Base-by-base conservation (phyloP, 2,113 vertebrate species). In the Labrus mixtus region DNA sequence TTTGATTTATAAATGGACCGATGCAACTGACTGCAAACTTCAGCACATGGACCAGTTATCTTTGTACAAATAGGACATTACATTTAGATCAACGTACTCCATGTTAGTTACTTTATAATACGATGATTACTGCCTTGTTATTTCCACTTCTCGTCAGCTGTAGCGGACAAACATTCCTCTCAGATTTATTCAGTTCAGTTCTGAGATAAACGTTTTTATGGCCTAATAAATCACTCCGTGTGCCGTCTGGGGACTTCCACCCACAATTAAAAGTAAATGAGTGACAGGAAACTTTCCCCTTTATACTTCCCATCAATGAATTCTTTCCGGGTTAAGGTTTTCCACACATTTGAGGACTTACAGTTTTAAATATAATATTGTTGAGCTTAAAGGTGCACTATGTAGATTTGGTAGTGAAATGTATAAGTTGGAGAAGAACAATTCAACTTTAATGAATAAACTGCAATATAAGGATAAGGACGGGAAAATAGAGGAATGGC, bases 131-230 rank as follows among this genome's bases (percentile, higher is more conserved):
- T 48, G 25, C 57, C 39, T 53, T 67, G 0, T 10, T n/a, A 46
- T 53, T 60, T 69, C 15, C 17, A n/a, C 4, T 54, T 76, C 10
- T 6, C 0, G 2, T 51, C 11, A 36, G 54, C 1, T 71, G 3
- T 15, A 54, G 53, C 7, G 61, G 39, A 10, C 39, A 41, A 41
- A 41, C 39, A 41, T 41, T 41, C 10, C 11, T 41, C 8, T 76
- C 54, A 59, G 7, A 57, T 0, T 5, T 4, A 22, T 10, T 25
- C 23, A 37, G 2, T 1, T 41, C 3, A 65, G 19, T 56, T 16
- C 19, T 23, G n/a, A 29, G 61, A 78, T 56, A 55, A 0, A n/a
- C 29, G 1, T 8, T 7, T 86, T 88, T 84, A 81, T 65, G 56
- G 23, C 10, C 41, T 16, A 0, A 80, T 87, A 78, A 88, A 78